Conservation (phyloP, 1,140 invertebrate species). For the Babylonia areolata region DNA sequence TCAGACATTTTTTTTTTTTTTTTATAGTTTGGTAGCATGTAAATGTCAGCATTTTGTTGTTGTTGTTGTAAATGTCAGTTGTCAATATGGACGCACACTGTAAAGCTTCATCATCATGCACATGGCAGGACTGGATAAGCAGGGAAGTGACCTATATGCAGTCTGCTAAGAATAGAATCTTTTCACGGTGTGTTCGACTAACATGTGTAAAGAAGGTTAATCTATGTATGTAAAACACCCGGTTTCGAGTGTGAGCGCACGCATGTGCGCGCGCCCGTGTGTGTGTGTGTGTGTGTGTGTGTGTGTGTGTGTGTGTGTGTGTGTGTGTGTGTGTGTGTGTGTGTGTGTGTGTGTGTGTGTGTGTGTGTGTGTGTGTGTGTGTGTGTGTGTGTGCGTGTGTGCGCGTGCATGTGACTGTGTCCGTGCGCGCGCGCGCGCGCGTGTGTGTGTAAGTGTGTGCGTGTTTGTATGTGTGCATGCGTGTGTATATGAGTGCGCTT, state of each 20-base stretch:
- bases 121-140: too few relatives aligned
- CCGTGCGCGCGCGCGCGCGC: not conserved
- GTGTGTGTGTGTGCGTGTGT: conserved; percentile 7
- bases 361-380: conserved; percentile 11
- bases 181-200: too few relatives aligned
- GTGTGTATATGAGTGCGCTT: not conserved
- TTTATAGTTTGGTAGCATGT: too few relatives aligned
- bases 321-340: not conserved
- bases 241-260: not conserved
- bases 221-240: too few relatives aligned
- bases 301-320: not conserved
- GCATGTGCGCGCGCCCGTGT: not conserved
- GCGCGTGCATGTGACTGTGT: not conserved
- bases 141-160: too few relatives aligned
- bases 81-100: too few relatives aligned
- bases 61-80: too few relatives aligned
- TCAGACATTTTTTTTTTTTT: too few relatives aligned
- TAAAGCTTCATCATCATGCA: too few relatives aligned
- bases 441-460: not conserved
- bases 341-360: conserved; percentile 10
- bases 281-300: conserved; percentile 4
- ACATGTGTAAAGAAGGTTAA: too few relatives aligned
- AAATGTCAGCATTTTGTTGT: too few relatives aligned
- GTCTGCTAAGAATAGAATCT: too few relatives aligned
- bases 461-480: not conserved